These are phyloP conservation scores for Watsonalla binaria DNA, from an alignment of 2,888 invertebrate genomes.

Conservation along the genomic window DNA sequence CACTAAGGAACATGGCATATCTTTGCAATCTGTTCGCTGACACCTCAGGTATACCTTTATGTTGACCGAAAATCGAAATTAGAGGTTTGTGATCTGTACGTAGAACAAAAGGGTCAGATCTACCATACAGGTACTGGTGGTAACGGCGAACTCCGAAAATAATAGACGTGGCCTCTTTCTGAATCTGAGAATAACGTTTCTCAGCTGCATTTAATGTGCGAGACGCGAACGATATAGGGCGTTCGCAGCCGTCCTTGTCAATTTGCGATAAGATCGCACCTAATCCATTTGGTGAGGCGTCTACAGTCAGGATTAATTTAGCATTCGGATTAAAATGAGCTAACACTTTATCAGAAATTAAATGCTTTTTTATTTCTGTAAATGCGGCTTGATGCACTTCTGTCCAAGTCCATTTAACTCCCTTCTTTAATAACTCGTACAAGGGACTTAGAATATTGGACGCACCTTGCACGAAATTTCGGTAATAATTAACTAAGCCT, in stretches of 20 bases:
- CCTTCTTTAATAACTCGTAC: conserved; percentile 13
- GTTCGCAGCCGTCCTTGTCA: conserved; percentile 3
- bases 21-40: conserved; percentile 23
- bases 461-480: conserved; percentile 15
- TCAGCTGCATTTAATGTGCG: conserved; percentile 11
- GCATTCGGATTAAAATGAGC: conserved; percentile 18
- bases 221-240: conserved; percentile 6
- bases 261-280: conserved; percentile 18
- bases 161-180: conserved; percentile 21
- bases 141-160: conserved; percentile 11
- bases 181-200: conserved; percentile 20
- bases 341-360: conserved; percentile 15
- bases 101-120: conserved; percentile 18
- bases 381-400: conserved; percentile 10
- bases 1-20: conserved; percentile 24
- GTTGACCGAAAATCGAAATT: conserved; percentile 21
- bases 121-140: conserved; percentile 23
- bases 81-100: conserved; percentile 25
- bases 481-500: conserved; percentile 19
- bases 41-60: conserved; percentile 23
- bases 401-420: conserved; percentile 9
- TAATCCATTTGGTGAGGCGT: conserved; percentile 18
- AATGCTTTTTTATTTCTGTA: conserved; percentile 9
- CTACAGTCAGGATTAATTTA: conserved; percentile 19
- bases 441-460: conserved; percentile 12